Evolutionary conservation across 2,113 vertebrate genomes (phyloP).

Genomic region (Hemibagrus wyckioides): DNA sequence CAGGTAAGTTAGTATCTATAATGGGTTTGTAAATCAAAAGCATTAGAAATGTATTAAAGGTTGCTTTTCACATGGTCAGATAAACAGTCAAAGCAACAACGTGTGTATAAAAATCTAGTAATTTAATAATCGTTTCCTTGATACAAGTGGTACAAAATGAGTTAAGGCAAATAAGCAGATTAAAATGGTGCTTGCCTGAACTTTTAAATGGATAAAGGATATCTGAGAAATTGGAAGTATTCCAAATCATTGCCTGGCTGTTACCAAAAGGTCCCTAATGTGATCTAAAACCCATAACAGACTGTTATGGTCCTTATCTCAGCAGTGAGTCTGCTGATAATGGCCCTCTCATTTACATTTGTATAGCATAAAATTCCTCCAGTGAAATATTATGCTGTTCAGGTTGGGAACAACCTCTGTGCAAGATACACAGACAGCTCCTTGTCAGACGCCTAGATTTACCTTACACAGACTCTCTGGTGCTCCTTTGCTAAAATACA

Average conservation of each 20-base stretch:
- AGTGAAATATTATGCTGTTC: slow-evolving; percentile 57
- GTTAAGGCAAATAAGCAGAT: not conserved
- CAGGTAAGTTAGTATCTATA: not conserved
- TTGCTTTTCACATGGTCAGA: too few relatives aligned
- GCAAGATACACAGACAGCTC: slow-evolving; percentile 34
- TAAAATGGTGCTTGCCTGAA: slow-evolving; percentile 3
- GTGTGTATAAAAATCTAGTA: not conserved
- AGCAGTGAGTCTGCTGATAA: slow-evolving; percentile 45
- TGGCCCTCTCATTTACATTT: slow-evolving; percentile 53
- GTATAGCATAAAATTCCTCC: slow-evolving; percentile 56
- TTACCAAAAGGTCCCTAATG: slow-evolving; percentile 26
- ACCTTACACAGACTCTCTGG: slow-evolving; percentile 34
- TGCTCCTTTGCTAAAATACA: slow-evolving; percentile 30
- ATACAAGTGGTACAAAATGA: not conserved
- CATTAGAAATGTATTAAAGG: not conserved
- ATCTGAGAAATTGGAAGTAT: slow-evolving; percentile 15
- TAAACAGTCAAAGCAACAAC: not conserved
- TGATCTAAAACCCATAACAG: slow-evolving; percentile 50
- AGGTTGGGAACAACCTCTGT: slow-evolving; percentile 15
- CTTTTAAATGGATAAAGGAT: not conserved
- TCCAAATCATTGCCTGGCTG: slow-evolving; percentile 17
- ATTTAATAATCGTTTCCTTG: not conserved
- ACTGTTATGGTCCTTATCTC: slow-evolving; percentile 56
- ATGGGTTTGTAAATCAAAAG: not conserved
- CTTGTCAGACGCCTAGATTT: slow-evolving; percentile 45